phyloP scores from a whole-genome alignment of 37 sponge, comb jelly and placozoan genomes.

The Halichondria panicea region DNA sequence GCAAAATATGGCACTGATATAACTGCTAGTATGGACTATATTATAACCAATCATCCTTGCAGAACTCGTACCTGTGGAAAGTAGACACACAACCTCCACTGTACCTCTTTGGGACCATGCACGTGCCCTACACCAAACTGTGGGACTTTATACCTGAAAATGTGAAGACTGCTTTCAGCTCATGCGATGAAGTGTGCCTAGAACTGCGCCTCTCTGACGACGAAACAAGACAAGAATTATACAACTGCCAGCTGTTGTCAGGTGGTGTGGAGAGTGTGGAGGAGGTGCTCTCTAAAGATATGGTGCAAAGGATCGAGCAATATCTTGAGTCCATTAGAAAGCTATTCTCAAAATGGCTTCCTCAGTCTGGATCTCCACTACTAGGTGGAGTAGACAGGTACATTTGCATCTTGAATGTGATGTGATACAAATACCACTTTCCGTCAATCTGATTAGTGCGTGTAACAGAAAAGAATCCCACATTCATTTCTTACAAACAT shows the following conservation, averaged over 20 bases:
- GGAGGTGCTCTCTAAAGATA: not conserved
- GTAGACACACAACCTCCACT: conserved; percentile 28
- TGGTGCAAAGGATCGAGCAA: conserved; percentile 6
- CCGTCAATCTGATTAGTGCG: too few species aligned
- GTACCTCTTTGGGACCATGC: conserved; percentile 74
- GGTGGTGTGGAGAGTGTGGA: conserved; percentile 7
- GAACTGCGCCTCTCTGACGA: conserved; percentile 40
- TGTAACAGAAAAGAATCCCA: too few species aligned
- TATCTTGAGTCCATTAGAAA: conserved; percentile 26
- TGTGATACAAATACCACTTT: too few species aligned
- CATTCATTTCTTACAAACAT: too few species aligned
- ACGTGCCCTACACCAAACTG: conserved; percentile 53
- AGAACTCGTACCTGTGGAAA: conserved; percentile 72
- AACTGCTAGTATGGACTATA: too few species aligned
- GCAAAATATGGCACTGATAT: too few species aligned
- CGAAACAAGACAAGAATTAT: conserved; percentile 2
- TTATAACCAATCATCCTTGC: not conserved
- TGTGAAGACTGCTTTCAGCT: conserved; percentile 51
- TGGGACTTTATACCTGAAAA: conserved; percentile 66
- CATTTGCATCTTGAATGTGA: too few species aligned
- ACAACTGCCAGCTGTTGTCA: conserved; percentile 26
- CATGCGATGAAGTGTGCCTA: conserved; percentile 25
- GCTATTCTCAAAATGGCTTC: conserved; percentile 41
- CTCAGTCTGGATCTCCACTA: not conserved
- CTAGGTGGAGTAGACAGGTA: conserved; percentile 3